These are phyloP conservation scores for Patella depressa DNA, from an alignment of 2,888 invertebrate genomes.

Conservation along the genomic window DNA sequence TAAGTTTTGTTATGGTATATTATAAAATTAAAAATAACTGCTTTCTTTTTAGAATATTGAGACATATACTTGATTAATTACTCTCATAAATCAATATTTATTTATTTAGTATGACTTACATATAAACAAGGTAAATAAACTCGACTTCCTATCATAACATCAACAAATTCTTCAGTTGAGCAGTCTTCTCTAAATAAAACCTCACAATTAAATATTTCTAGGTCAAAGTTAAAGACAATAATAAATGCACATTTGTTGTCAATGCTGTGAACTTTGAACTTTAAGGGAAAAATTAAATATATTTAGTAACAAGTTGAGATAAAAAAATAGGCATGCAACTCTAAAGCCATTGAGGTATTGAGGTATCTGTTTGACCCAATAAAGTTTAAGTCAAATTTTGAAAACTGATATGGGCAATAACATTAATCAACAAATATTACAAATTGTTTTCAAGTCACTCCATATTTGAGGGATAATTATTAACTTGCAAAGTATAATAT, in stretches of 20 bases:
- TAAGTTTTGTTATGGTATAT: not conserved
- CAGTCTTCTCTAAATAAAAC: slow-evolving; percentile 96
- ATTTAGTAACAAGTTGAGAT: not conserved
- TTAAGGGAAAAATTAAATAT: not conserved
- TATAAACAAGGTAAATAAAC: slow-evolving; percentile 97
- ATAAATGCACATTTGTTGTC: not conserved
- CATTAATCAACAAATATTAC: too few relatives aligned
- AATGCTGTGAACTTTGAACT: too few relatives aligned
- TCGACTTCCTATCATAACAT: slow-evolving; percentile 95
- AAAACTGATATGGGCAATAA: too few relatives aligned
- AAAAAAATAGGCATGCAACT: not conserved
- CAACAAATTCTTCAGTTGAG: slow-evolving; percentile 95
- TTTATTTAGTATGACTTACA: slow-evolving; percentile 71
- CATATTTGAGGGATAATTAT: too few relatives aligned
- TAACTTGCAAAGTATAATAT: too few relatives aligned
- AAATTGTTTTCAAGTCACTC: too few relatives aligned
- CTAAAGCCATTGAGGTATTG: not conserved
- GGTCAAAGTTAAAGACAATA: slow-evolving; percentile 40
- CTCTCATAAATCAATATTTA: too few relatives aligned
- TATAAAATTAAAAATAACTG: not conserved
- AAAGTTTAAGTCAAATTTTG: too few relatives aligned
- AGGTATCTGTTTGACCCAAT: not conserved
- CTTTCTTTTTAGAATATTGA: not conserved
- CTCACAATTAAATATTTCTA: slow-evolving; percentile 75
- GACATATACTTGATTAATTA: not conserved